These are phyloP conservation scores for Nemopilema nomurai DNA, from an alignment of 30 jellyfish, hydroid and myxozoan genomes.

Conservation along the genomic window DNA sequence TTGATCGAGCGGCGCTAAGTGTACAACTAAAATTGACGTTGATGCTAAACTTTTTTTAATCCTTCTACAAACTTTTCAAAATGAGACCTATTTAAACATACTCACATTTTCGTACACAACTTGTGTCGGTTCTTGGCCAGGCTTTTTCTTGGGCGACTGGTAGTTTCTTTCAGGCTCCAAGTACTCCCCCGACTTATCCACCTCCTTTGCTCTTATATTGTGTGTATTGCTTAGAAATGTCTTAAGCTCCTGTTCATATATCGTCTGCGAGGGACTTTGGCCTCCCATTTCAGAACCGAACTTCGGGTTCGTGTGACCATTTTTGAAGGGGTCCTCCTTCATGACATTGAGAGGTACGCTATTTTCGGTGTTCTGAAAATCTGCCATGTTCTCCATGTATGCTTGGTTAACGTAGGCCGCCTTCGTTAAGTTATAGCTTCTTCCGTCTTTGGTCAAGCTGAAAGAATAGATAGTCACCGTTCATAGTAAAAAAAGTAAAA, in stretches of 20 bases:
- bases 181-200: conserved; percentile 43
- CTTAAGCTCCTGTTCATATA: conserved; percentile 52
- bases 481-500: not conserved
- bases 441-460: conserved; percentile 59
- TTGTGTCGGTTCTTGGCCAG: not conserved
- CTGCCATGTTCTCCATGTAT: conserved; percentile 33
- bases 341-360: conserved; percentile 41
- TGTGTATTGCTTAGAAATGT: conserved; percentile 49
- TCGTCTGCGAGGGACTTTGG: not conserved
- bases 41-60: too few species aligned
- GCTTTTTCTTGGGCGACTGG: conserved; percentile 23
- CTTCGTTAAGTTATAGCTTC: conserved; percentile 38
- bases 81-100: too few species aligned
- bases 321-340: conserved; percentile 66
- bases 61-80: not conserved
- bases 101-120: conserved; percentile 43
- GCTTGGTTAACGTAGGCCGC: conserved; percentile 47
- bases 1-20: too few species aligned
- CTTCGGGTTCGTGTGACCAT: conserved; percentile 34
- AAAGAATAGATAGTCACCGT: not conserved
- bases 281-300: not conserved
- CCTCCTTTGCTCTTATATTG: conserved; percentile 34
- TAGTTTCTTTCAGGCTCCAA: conserved; percentile 45
- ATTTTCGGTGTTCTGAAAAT: conserved; percentile 32
- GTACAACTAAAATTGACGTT: too few species aligned